A percentile compares a stretch with the other conserved stretches of the same genome.
Evolutionary conservation across 2,113 vertebrate species (phyloP).

Genomic region (Pavo muticus): DNA sequence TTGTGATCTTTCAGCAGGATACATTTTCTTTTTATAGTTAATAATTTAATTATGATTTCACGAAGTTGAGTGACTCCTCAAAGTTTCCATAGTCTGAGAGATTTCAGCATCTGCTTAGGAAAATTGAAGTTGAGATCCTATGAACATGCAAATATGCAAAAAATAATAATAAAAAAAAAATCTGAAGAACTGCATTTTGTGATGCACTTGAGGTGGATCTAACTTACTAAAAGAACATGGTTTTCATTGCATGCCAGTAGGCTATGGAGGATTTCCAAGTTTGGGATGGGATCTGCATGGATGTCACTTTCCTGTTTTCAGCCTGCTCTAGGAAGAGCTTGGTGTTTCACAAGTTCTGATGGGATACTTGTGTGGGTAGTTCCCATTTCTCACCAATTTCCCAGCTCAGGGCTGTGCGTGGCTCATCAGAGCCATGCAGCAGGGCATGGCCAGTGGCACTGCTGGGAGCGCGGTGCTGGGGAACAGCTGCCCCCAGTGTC

Average conservation of each 20-base stretch:
- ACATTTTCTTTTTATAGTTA: conserved; percentile 73
- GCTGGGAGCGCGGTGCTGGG: too few relatives aligned
- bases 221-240: not conserved
- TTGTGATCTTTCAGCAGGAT: conserved; percentile 84
- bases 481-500: too few relatives aligned
- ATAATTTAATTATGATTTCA: conserved; percentile 72
- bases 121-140: not conserved
- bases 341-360: not conserved
- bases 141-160: not conserved
- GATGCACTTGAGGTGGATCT: not conserved
- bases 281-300: not conserved
- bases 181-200: not conserved
- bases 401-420: not conserved
- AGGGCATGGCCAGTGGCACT: not conserved
- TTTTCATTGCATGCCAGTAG: not conserved
- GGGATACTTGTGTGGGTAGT: not conserved
- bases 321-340: not conserved
- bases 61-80: conserved; percentile 9
- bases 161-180: not conserved
- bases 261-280: fast-evolving
- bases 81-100: conserved; percentile 15
- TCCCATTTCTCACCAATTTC: not conserved
- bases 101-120: not conserved
- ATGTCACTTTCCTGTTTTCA: not conserved
- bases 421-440: not conserved